Conservation (phyloP, 2,797 vertebrate species). For the Sphenopsis melanotis region DNA sequence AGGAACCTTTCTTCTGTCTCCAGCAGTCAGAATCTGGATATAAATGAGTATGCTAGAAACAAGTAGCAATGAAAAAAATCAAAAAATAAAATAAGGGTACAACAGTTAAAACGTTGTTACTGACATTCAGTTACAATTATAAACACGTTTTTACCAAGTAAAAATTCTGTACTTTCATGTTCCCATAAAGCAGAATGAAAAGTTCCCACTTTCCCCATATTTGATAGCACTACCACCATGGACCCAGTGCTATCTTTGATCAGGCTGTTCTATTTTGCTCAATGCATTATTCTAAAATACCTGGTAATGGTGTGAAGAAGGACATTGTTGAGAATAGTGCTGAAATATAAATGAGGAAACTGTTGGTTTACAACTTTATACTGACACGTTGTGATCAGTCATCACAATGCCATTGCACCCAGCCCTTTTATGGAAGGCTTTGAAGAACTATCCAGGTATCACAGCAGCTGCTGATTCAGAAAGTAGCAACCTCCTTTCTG, state of each 20-base stretch:
- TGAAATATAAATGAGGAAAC: neutral
- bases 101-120: neutral
- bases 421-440: conserved; percentile 10
- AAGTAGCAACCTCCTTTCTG: neutral
- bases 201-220: neutral
- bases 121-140: neutral
- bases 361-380: neutral
- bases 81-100: neutral
- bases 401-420: neutral
- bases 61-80: neutral
- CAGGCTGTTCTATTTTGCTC: neutral
- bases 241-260: neutral
- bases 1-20: neutral
- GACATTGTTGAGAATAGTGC: neutral
- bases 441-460: conserved; percentile 33
- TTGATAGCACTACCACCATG: neutral
- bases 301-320: neutral
- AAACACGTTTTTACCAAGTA: neutral
- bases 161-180: neutral
- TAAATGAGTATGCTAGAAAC: neutral
- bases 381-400: neutral
- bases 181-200: neutral
- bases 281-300: neutral
- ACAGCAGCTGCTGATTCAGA: conserved; percentile 42
- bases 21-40: neutral